Evolutionary conservation across 2,797 vertebrate species (phyloP).

Genomic region (Micromesistius poutassou): DNA sequence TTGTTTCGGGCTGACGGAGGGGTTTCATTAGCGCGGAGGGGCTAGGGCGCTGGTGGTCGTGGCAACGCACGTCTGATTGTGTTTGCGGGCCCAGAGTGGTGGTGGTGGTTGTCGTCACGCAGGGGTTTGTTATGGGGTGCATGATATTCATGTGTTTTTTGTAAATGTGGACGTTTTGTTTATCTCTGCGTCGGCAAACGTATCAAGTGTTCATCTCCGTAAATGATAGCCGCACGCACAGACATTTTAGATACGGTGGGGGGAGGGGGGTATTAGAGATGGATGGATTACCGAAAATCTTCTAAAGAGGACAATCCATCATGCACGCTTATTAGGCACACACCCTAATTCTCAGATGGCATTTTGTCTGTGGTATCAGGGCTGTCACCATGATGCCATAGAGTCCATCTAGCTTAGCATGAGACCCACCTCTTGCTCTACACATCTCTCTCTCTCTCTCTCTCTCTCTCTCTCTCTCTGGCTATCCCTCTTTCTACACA

Average conservation of each 20-base stretch:
- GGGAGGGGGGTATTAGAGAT: constrained; percentile 71
- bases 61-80: background rate
- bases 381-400: constrained; percentile 52
- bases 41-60: background rate
- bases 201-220: background rate
- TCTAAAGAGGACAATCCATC: constrained; percentile 74
- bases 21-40: constrained; percentile 21
- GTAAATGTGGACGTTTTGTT: background rate
- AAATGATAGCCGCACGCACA: background rate
- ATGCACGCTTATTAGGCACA: constrained; percentile 68
- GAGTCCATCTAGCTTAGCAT: constrained; percentile 43
- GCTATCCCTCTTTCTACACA: background rate
- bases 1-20: constrained; percentile 32
- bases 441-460: constrained; percentile 18
- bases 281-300: constrained; percentile 73
- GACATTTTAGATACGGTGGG: constrained; percentile 47
- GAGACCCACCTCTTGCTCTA: background rate
- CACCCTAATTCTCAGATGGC: constrained; percentile 55
- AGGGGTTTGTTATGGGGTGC: background rate
- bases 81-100: constrained; percentile 28
- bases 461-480: constrained; percentile 7
- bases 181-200: constrained; percentile 33
- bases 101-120: constrained; percentile 4
- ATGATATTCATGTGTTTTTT: background rate
- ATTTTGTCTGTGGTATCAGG: constrained; percentile 64